Base-by-base conservation (phyloP, 2,888 invertebrate genomes). In the Chrysolina haemoptera region DNA sequence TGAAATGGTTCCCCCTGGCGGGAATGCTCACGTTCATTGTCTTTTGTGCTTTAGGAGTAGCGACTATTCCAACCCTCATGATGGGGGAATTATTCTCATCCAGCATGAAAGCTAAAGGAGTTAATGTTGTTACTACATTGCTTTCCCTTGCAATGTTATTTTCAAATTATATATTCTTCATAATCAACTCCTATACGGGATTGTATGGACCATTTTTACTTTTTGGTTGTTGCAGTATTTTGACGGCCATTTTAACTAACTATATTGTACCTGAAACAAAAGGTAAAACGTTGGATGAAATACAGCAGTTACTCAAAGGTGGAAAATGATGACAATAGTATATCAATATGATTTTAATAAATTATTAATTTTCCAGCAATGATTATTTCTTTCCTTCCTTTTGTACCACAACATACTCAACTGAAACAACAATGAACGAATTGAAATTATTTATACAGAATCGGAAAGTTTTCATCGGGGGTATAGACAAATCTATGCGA, bases 231-330 rank as follows among this genome's bases (percentile, higher is more conserved):
- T 80, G 79, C 59, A 81, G 82, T 62, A 81, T 85, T 18, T 5
- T 82, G 8, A 78, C 82, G 20, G 78, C 82, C 6, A 59, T 84
- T 41, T 78, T 83, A 65, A 79, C 84, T 6, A 81, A 83, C 70
- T 85, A 76, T 77, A 77, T 83, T 70, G 79, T 88, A 53, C 86
- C 86, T 1, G 86, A 88, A 78, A 87, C 87, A 0, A 85, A 83
- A 79, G 87, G 86, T 5, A 86, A 85, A 71, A 85, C 85, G 12
- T 79, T 87, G 35, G 86, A 86, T 68, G 85, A 87, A 78, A 87
- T 87, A 55, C 87, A 88, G 75, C 85, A 86, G 35, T 22, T 12
- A 20, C 62, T 73, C 16, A 73, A 53, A 53, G 16, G n/a, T 1
- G 40, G 14, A 12, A 35, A 6, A 6, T 3, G 35, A 35, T 35